Base-by-base conservation (phyloP, 2,888 invertebrate genomes). In the Leptinotarsa juncta region DNA sequence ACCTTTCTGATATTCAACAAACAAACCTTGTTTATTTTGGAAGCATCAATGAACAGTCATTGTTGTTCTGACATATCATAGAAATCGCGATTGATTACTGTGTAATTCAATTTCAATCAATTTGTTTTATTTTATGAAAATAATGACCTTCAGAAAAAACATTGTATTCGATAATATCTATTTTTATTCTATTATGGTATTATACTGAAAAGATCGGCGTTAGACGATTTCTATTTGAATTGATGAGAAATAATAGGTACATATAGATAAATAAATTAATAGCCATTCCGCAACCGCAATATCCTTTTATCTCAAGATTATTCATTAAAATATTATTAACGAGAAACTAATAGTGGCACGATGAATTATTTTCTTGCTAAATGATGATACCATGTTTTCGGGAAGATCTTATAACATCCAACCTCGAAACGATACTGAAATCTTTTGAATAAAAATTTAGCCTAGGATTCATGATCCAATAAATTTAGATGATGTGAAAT, bases 181-280 rank as follows among this genome's bases (percentile, higher is more conserved):
- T 80, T 80, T 80, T 75, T 80, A 80, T 77, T 74, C 77, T 67
- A 78, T 80, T 78, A 80, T 80, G 75, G 73, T 77, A 71, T 78
- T 77, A 75, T 78, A 72, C 71, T 71, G 55, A 67, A 66, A 74
- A 74, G 66, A 23, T 49, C 50, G 55, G 62, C 67, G 26, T 74
- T 65, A 70, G 62, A 71, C 68, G 67, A 26, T 66, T 70, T 71
- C 65, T 26, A 55, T 71, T 67, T 49, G 70, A 70, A 60, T 67
- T 66, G 66, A 26, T 60, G 76, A 78, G 75, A 74, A 77, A 78
- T 78, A 74, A 60, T 60, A 60, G 60, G 60, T 60, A 60, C 62
- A 32, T 62, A 62, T 62, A 15, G 68, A 77, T 78, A 74, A 77
- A 78, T 75, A 80, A 77, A 74, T 77, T 76, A 73, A 77, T 78